These are phyloP conservation scores for Hipparchia sbordonii DNA, from an alignment of 2,888 invertebrate species.

Conservation along the genomic window DNA sequence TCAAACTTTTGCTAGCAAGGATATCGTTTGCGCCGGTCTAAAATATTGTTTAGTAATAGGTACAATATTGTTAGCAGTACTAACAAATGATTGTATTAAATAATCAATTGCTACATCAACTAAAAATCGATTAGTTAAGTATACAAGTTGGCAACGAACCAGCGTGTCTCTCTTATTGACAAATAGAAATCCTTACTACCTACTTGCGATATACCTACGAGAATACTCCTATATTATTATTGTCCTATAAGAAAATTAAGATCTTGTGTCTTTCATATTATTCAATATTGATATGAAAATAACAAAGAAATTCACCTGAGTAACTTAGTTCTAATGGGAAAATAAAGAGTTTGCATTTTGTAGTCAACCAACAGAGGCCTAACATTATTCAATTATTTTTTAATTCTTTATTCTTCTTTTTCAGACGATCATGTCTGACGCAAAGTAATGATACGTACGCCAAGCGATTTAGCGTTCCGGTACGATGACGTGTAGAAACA, in stretches of 20 bases:
- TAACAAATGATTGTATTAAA: conserved; percentile 1
- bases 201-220: not conserved
- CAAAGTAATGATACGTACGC: too few species aligned
- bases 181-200: not conserved
- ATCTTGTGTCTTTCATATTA: not conserved
- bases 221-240: too few species aligned
- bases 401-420: too few species aligned
- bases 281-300: not conserved
- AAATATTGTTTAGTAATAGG: not conserved
- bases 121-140: conserved; percentile 8
- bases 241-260: not conserved
- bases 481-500: too few species aligned
- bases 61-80: not conserved
- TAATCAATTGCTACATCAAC: conserved; percentile 12
- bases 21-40: not conserved
- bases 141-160: conserved; percentile 12
- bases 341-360: not conserved
- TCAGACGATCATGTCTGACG: too few species aligned
- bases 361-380: not conserved
- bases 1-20: not conserved
- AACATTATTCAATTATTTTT: too few species aligned
- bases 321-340: not conserved
- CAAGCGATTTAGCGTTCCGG: too few species aligned
- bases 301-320: not conserved
- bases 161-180: not conserved